A percentile compares a stretch with the other conserved stretches of the same genome.
phyloP scores from a whole-genome alignment of 1,140 invertebrate species.

The Coboldia fuscipes region DNA sequence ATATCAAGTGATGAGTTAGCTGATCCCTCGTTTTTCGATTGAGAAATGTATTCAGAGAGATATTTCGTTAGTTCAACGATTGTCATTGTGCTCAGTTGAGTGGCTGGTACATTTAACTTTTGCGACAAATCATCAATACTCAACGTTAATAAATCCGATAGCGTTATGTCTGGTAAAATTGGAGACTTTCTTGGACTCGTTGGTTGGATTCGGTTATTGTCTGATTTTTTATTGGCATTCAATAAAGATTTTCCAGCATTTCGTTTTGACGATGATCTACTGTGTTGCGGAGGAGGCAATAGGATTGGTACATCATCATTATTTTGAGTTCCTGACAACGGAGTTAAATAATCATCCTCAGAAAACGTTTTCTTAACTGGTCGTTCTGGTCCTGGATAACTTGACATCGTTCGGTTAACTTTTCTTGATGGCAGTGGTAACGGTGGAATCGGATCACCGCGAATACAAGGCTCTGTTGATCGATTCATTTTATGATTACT shows the following conservation, averaged over 20 bases:
- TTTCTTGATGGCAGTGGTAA: slow-evolving; percentile 38
- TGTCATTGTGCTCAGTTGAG: slow-evolving; percentile 60
- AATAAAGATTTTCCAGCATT: too few species aligned
- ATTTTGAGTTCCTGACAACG: slow-evolving; percentile 21
- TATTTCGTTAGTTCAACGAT: slow-evolving; percentile 62
- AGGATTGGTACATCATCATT: slow-evolving; percentile 10
- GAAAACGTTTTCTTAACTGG: slow-evolving; percentile 23
- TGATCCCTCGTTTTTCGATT: background rate
- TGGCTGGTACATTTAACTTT: slow-evolving; percentile 50
- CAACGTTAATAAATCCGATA: slow-evolving; percentile 58
- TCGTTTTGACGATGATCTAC: slow-evolving; percentile 10
- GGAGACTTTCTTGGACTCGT: too few species aligned
- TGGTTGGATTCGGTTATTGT: too few species aligned
- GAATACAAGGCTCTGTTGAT: slow-evolving; percentile 5
- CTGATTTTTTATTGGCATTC: too few species aligned
- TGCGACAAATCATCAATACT: slow-evolving; percentile 53
- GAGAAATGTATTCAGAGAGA: slow-evolving; percentile 39
- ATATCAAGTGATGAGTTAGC: background rate
- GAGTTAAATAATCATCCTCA: slow-evolving; percentile 41
- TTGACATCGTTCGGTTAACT: slow-evolving; percentile 25
- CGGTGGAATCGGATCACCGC: slow-evolving; percentile 24
- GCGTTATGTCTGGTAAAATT: slow-evolving; percentile 47
- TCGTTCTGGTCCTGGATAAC: slow-evolving; percentile 22
- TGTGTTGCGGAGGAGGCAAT: slow-evolving; percentile 13
- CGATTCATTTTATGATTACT: background rate